phyloP scores from a whole-genome alignment of 2,113 vertebrate species.

The Prunella himalayana region DNA sequence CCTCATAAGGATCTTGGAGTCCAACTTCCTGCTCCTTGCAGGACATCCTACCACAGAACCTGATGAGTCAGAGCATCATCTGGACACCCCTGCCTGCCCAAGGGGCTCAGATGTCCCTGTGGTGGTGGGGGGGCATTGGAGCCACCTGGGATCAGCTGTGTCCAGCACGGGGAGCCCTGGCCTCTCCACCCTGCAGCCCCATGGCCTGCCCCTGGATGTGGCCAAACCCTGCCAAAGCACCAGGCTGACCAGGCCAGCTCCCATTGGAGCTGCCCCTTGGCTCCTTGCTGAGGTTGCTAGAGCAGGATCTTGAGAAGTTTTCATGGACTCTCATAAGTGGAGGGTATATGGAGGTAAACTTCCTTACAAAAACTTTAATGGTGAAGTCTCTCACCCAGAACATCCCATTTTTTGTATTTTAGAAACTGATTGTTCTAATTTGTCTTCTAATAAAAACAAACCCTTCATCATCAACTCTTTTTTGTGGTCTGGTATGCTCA shows the following conservation, averaged over 20 bases:
- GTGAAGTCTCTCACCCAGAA: neutral
- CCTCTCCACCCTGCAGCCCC: neutral
- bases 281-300: neutral
- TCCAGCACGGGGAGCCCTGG: accelerated
- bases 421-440: neutral
- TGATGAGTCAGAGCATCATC: neutral
- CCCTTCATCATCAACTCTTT: neutral
- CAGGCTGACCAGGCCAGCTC: too few species aligned
- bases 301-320: neutral
- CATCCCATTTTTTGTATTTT: slow-evolving; percentile 5
- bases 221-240: neutral
- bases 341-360: neutral
- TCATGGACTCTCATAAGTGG: neutral
- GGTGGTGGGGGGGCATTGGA: neutral
- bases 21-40: neutral
- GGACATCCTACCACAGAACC: neutral
- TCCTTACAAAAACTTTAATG: neutral
- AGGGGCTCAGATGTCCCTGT: neutral
- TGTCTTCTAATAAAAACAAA: neutral
- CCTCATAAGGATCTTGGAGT: neutral
- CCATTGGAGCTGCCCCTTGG: neutral
- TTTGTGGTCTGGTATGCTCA: neutral
- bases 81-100: accelerated
- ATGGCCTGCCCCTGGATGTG: accelerated
- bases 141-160: neutral